Conservation (phyloP, 2,113 vertebrate genomes). For the Hippocampus guttulatus region DNA sequence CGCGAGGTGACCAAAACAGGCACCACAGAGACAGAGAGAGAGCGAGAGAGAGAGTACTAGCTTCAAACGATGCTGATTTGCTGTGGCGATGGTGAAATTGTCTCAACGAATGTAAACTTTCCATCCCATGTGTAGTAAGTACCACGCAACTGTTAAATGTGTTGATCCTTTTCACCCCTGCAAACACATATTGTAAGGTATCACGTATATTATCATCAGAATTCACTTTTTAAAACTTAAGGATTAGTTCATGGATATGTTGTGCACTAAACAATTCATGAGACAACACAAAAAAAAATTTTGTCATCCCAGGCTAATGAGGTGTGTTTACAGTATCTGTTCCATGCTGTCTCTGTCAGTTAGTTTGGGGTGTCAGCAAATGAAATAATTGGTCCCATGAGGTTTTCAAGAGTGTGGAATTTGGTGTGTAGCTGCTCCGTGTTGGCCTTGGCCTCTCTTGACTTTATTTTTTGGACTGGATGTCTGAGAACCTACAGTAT, state of each 20-base stretch:
- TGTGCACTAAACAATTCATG: neutral
- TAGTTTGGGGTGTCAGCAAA: slow-evolving; percentile 44
- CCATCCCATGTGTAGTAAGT: no score
- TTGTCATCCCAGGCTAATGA: slow-evolving; percentile 44
- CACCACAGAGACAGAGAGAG: no score
- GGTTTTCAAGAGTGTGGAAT: slow-evolving; percentile 28
- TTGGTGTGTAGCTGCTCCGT: slow-evolving; percentile 7
- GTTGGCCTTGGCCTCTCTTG: slow-evolving; percentile 32
- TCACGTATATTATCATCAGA: no score
- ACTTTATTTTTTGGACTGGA: slow-evolving; percentile 16
- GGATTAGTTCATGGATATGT: no score
- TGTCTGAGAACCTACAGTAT: neutral
- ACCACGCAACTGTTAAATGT: no score
- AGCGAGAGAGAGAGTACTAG: no score
- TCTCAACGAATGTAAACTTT: no score
- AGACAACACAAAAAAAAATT: neutral
- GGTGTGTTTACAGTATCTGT: slow-evolving; percentile 21
- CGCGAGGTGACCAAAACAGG: no score
- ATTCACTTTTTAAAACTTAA: no score
- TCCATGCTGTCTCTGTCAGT: slow-evolving; percentile 29
- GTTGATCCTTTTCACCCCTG: neutral
- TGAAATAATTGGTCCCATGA: slow-evolving; percentile 84
- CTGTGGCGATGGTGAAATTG: no score
- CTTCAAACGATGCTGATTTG: no score
- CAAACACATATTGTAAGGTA: neutral